Conservation (phyloP, 2,113 vertebrate species). For the Turdus rufiventris region DNA sequence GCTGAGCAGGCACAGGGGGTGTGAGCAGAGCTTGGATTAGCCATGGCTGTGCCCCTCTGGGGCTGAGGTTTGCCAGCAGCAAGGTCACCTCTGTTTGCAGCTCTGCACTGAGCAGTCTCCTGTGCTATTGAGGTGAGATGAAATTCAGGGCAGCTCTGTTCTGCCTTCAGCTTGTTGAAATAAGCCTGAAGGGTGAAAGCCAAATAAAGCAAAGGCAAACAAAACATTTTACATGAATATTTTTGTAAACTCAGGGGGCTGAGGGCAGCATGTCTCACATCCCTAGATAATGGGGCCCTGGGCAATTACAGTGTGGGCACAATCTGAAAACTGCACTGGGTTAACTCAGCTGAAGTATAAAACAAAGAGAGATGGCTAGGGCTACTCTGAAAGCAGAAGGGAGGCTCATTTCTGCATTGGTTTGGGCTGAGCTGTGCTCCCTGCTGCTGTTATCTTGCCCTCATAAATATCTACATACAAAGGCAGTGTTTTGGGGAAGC, state of each 20-base stretch:
- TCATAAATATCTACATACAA: neutral
- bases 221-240: neutral
- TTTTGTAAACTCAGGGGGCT: neutral
- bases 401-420: neutral
- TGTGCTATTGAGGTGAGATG: fast-evolving
- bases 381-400: neutral
- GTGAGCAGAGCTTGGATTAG: neutral
- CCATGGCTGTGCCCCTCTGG: neutral
- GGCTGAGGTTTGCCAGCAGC: neutral
- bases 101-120: neutral
- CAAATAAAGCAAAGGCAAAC: neutral
- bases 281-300: neutral
- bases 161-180: neutral
- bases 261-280: neutral
- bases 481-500: neutral
- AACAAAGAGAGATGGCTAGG: neutral
- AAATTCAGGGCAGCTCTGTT: neutral
- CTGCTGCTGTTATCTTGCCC: neutral
- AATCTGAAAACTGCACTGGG: neutral
- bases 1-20: neutral
- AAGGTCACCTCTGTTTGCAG: neutral
- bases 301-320: neutral
- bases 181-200: neutral
- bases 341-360: neutral
- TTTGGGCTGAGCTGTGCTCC: neutral